Percentiles rank a stretch among this genome's conserved stretches.
Evolutionary conservation across 2,113 vertebrate species (phyloP).

Genomic region (Amphiprion ocellaris): DNA sequence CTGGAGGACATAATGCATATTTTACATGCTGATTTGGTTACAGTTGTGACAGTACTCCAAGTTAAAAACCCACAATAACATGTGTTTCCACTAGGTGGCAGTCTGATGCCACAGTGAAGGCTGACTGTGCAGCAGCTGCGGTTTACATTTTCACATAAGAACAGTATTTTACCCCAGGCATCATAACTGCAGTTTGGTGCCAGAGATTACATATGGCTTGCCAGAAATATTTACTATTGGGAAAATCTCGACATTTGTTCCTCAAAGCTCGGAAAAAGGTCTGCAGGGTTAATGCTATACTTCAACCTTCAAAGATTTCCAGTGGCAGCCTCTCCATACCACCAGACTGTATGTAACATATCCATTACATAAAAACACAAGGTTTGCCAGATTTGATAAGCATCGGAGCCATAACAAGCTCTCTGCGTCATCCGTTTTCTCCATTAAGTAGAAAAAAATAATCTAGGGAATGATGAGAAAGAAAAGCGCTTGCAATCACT

Average conservation of each 20-base stretch:
- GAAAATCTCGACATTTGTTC: conserved; percentile 49
- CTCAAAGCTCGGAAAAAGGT: conserved; percentile 29
- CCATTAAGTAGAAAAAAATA: conserved; percentile 38
- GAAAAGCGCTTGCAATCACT: conserved; percentile 48
- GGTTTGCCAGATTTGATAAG: conserved; percentile 68
- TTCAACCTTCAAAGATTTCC: conserved; percentile 19
- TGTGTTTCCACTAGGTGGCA: conserved; percentile 71
- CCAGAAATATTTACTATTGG: conserved; percentile 41
- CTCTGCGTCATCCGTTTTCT: conserved; percentile 47
- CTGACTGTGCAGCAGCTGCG: background rate
- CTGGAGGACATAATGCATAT: background rate
- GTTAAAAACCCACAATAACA: background rate
- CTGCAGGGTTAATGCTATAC: conserved; percentile 35
- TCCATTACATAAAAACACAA: conserved; percentile 31
- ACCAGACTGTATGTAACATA: conserved; percentile 1
- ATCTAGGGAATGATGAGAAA: conserved; percentile 44
- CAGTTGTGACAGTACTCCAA: too few species aligned
- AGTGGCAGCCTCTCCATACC: conserved; percentile 30
- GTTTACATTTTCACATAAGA: conserved; percentile 16
- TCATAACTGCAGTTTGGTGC: conserved; percentile 3
- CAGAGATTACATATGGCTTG: conserved; percentile 35
- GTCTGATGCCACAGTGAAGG: conserved; percentile 4
- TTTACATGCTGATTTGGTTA: background rate
- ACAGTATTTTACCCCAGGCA: background rate
- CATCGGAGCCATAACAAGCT: conserved; percentile 23